Base-by-base conservation (phyloP, 2,888 invertebrate genomes). In the Pharmacophagus antenor region DNA sequence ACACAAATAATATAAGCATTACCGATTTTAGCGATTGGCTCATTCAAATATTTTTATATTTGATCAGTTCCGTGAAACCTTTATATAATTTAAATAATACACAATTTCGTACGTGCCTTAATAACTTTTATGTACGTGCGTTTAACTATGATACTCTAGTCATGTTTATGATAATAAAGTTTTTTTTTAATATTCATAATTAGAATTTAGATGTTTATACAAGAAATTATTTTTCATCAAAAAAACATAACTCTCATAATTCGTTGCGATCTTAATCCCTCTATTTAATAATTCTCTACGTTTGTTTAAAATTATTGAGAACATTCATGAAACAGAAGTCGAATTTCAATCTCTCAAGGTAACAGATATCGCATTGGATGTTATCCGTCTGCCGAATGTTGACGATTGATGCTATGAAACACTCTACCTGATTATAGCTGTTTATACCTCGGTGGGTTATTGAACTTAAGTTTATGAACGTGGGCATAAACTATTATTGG, bases 401-500 rank as follows among this genome's bases (percentile, higher is more conserved):
- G 27, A 50, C 20, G 15, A 37, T 12, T 52, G 22, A 22, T 52
- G 51, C 21, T 51, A 20, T 8, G 18, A 21, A 46, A 27, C 20
- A 49, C 15, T 47, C 31, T 0, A 20, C 20, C 23, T 42, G 25
- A 37, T 46, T 22, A 51, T 37, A 44, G 15, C 42, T 44, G 42
- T 18, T n/a, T 49, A 31, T 21, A 6, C 42, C 3, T 49, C 46
- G 10, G 8, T 18, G 20, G 56, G 56, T 61, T 53, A 48, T 49
- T 61, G 56, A 61, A 61, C 61, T 44, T 37, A 22, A 44, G 22
- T 42, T 46, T 27, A 56, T 56, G 52, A 61, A 52, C 53, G 18
- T 49, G 25, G 41, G 22, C 47, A 48, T 61, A 53, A 56, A 61
- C 61, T 61, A 61, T 56, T 56, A 61, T 44, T 61, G 61, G 56